Percentiles rank a stretch among this genome's conserved stretches.
phyloP scores from a whole-genome alignment of 2,113 vertebrate species.

The Sus scrofa region T2T-Sscrofa CM000812.6:211590001-211590500 shows the following conservation, averaged over 20 bases:
- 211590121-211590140: constrained; percentile 10
- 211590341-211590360: constrained; percentile 29
- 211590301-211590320: too few relatives aligned
- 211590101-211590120: constrained; percentile 29
- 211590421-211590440: constrained; percentile 4
- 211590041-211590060: constrained; percentile 31
- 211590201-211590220: too few relatives aligned
- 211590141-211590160: neutral
- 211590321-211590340: too few relatives aligned
- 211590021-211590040: neutral
- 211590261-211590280: too few relatives aligned
- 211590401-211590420: neutral
- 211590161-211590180: constrained; percentile 37
- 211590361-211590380: constrained; percentile 58
- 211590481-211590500: constrained; percentile 34
- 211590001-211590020: neutral
- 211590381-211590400: neutral
- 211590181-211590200: constrained; percentile 1
- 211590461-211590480: constrained; percentile 60
- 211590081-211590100: neutral
- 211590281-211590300: too few relatives aligned
- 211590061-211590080: neutral
- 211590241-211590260: too few relatives aligned
- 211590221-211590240: too few relatives aligned
- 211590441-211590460: constrained; percentile 56